Conservation (phyloP, 2,888 invertebrate genomes). For the Drosophila sordidula region DNA sequence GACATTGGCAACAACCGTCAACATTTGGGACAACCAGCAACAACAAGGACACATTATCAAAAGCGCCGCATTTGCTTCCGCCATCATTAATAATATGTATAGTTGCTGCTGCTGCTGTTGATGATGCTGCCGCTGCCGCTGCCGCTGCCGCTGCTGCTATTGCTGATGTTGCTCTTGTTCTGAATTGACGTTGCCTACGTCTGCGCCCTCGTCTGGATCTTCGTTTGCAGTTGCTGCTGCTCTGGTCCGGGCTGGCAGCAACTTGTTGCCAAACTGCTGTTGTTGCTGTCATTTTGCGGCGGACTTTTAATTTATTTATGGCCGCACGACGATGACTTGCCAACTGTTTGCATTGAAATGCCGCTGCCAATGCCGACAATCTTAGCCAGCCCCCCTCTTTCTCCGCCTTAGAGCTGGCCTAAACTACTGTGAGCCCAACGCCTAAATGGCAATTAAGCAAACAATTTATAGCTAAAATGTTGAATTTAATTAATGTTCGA, state of each 20-base stretch:
- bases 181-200: conserved; percentile 48
- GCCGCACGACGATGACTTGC: conserved; percentile 64
- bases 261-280: conserved; percentile 66
- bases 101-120: conserved; percentile 26
- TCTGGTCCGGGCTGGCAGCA: conserved; percentile 25
- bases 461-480: conserved; percentile 77
- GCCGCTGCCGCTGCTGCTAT: conserved; percentile 11
- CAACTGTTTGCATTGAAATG: conserved; percentile 61
- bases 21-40: conserved; percentile 61
- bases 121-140: conserved; percentile 21
- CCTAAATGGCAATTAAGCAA: conserved; percentile 79
- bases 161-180: conserved; percentile 66
- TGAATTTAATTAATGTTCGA: conserved; percentile 77
- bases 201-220: conserved; percentile 1
- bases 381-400: neutral
- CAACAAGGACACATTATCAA: conserved; percentile 68
- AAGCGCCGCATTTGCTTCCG: conserved; percentile 72
- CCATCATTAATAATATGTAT: conserved; percentile 76
- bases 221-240: conserved; percentile 4
- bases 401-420: neutral
- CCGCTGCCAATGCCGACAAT: conserved; percentile 27
- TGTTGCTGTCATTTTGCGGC: conserved; percentile 74
- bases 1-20: conserved; percentile 60
- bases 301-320: conserved; percentile 81
- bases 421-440: conserved; percentile 37